Base-by-base conservation (phyloP, 2,888 invertebrate genomes). In the Drosophila monieri region DNA sequence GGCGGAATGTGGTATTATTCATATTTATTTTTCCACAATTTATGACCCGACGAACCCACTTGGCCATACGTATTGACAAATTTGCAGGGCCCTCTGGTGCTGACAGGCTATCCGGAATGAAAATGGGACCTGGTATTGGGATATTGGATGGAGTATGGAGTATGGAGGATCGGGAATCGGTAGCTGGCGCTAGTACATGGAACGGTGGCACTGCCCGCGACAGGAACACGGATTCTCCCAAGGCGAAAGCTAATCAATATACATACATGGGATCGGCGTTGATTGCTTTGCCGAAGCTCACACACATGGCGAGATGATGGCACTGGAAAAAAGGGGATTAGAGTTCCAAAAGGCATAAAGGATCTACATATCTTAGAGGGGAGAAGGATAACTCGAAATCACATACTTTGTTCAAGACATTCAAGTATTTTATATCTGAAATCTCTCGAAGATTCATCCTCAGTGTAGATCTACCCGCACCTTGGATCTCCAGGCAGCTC, bases 201-300 rank as follows among this genome's bases (percentile, higher is more conserved):
- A 89, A 90, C 90, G 75, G 90, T 90, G 90, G 90, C 90, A 90
- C 69, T 79, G 77, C 66, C 64, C 74, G 76, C 88, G 89, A 89
- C 90, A 88, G 90, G 83, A 89, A 89, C 89, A 90, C 78, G 84
- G 76, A 85, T 83, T 78, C 74, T 71, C 77, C 74, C 74, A 85
- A 77, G 80, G 78, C 79, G 79, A 83, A 85, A 87, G 80, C 85
- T 88, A 85, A 88, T 86, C 86, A 87, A 87, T 87, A 83, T 79
- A 78, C 77, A 72, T 68, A 68, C 37, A 47, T 73, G 72, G 67
- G 76, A 71, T 80, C 58, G 73, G 85, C 79, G 85, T 81, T 85
- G 85, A 80, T 80, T 80, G 83, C 85, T 85, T 80, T 80, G 79
- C 76, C 41, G 58, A 56, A 61, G 55, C 55, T 35, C 32, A 37